A percentile compares a stretch with the other conserved stretches of the same genome.
Evolutionary conservation across 2,113 vertebrate genomes (phyloP).

Genomic region (Cichladusa arquata): DNA sequence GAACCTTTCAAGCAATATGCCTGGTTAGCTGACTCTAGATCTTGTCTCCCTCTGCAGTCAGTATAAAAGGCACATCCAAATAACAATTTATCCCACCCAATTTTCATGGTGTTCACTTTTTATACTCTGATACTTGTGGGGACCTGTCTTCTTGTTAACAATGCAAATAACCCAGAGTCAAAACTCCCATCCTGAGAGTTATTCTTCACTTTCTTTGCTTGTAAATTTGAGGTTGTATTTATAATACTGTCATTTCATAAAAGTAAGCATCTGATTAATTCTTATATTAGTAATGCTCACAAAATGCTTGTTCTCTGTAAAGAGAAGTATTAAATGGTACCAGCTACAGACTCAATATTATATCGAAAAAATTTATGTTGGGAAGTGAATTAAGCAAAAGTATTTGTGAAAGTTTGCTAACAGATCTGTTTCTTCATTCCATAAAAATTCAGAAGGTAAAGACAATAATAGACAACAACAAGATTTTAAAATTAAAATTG

Average conservation of each 20-base stretch:
- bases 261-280: background rate
- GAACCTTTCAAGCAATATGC: background rate
- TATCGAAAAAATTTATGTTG: background rate
- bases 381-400: background rate
- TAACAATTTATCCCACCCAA: background rate
- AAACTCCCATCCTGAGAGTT: background rate
- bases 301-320: background rate
- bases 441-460: background rate
- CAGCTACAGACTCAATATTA: background rate
- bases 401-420: background rate
- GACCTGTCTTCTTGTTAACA: background rate
- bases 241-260: background rate
- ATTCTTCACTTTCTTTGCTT: background rate
- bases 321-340: background rate
- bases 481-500: background rate
- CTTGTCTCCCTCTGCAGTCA: background rate
- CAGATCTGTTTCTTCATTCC: background rate
- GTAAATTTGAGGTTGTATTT: background rate
- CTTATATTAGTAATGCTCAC: background rate
- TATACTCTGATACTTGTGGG: background rate
- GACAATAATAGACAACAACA: background rate
- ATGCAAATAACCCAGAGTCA: background rate
- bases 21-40: background rate
- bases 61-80: background rate
- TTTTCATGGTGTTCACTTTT: background rate